Conservation (phyloP, 1,140 invertebrate species). For the Drosophila oshimai region DNA sequence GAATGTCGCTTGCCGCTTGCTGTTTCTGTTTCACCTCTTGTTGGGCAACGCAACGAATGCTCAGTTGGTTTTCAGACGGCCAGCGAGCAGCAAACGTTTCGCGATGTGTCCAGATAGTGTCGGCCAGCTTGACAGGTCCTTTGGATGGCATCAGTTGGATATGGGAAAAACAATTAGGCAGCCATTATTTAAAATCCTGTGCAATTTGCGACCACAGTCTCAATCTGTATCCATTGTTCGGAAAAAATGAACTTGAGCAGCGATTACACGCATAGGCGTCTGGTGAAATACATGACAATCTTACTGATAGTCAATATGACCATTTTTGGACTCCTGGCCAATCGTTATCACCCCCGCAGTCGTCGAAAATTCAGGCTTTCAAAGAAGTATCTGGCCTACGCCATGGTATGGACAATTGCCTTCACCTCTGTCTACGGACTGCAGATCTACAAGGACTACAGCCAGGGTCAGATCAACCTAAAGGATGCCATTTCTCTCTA, state of each 20-base stretch:
- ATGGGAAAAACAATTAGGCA: slow-evolving; percentile 37
- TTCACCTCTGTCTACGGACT: slow-evolving; percentile 48
- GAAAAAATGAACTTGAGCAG: slow-evolving; percentile 25
- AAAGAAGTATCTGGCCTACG: slow-evolving; percentile 41
- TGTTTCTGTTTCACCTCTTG: not conserved
- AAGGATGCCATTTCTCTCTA: slow-evolving; percentile 62
- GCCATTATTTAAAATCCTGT: not conserved
- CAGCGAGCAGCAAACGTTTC: not conserved
- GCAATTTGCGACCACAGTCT: not conserved
- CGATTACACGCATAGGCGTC: slow-evolving; percentile 16
- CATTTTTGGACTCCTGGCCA: slow-evolving; percentile 50
- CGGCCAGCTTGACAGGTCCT: slow-evolving; percentile 2
- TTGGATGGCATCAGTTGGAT: slow-evolving; percentile 3
- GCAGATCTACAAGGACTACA: slow-evolving; percentile 51
- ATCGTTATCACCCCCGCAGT: slow-evolving; percentile 23
- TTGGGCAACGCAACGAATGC: not conserved
- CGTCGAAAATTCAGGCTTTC: slow-evolving; percentile 51
- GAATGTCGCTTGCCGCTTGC: not conserved
- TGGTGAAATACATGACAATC: slow-evolving; percentile 38
- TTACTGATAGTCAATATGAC: slow-evolving; percentile 41
- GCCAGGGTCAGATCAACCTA: slow-evolving; percentile 41
- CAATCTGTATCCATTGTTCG: not conserved
- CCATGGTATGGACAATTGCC: slow-evolving; percentile 26
- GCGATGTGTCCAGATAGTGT: slow-evolving; percentile 36
- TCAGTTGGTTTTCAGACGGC: slow-evolving; percentile 1